phyloP scores from a whole-genome alignment of 1,140 invertebrate species.

The Pseudobourletiella spinata region DNA sequence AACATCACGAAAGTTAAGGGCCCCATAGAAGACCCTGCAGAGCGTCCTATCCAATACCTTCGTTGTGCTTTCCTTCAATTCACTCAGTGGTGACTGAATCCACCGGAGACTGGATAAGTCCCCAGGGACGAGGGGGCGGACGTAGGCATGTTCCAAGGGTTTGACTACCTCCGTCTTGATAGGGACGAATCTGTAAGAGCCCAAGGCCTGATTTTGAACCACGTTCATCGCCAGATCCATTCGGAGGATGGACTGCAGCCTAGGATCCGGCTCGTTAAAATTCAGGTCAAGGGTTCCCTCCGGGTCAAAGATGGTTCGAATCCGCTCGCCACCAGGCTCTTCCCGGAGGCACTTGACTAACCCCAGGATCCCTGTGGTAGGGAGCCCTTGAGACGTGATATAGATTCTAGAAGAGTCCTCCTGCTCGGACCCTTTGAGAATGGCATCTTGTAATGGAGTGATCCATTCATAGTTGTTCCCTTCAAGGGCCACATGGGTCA shows the following conservation, averaged over 20 bases:
- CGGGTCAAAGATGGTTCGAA: constrained; percentile 45
- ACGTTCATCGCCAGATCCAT: constrained; percentile 12
- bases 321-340: constrained; percentile 55
- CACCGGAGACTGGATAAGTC: constrained; percentile 86
- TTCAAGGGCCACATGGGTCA: too few species aligned
- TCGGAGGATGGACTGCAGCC: not conserved
- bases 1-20: constrained; percentile 93
- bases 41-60: constrained; percentile 40
- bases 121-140: constrained; percentile 51
- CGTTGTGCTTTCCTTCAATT: not conserved
- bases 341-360: constrained; percentile 76
- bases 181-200: constrained; percentile 20
- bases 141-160: constrained; percentile 62
- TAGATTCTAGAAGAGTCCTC: not conserved
- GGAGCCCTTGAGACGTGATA: constrained; percentile 52
- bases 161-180: not conserved
- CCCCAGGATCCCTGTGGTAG: constrained; percentile 68
- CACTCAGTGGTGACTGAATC: constrained; percentile 66
- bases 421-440: not conserved
- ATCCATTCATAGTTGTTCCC: constrained; percentile 1
- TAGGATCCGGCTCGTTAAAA: not conserved
- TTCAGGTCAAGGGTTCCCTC: not conserved
- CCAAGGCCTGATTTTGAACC: not conserved
- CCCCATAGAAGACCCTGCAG: constrained; percentile 83
- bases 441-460: constrained; percentile 54